phyloP scores from a whole-genome alignment of 2,888 invertebrate species.

The Epinotia bilunana region DNA sequence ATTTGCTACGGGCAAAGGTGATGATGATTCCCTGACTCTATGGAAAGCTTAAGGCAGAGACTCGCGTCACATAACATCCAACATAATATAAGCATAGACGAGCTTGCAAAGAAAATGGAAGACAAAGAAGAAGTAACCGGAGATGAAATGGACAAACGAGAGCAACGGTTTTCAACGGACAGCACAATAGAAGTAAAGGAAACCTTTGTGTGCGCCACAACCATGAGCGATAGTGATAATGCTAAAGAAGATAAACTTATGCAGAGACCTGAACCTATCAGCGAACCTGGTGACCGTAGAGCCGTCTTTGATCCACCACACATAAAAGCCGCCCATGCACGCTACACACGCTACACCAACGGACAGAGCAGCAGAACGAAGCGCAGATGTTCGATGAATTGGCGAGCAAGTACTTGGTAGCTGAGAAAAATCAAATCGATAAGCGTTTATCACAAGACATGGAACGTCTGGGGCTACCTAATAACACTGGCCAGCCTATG shows the following conservation, averaged over 20 bases:
- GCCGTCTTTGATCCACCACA: not conserved
- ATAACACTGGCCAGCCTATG: not conserved
- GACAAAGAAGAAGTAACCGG: constrained; percentile 58
- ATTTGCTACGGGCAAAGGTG: not conserved
- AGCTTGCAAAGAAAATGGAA: constrained; percentile 64
- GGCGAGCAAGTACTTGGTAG: constrained; percentile 49
- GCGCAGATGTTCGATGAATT: constrained; percentile 44
- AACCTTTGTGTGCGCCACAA: constrained; percentile 2
- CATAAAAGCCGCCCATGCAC: too few species aligned
- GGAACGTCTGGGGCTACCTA: constrained; percentile 21
- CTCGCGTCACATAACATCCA: constrained; percentile 40
- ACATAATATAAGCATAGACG: constrained; percentile 55
- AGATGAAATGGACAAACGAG: constrained; percentile 55
- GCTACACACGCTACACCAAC: not conserved
- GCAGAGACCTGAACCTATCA: not conserved
- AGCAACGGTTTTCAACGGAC: constrained; percentile 26
- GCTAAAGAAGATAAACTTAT: not conserved
- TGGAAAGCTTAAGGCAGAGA: constrained; percentile 24
- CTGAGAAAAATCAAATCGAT: constrained; percentile 48
- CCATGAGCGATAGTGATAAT: not conserved
- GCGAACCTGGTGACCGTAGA: not conserved
- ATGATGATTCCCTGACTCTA: not conserved
- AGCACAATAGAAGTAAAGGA: constrained; percentile 11
- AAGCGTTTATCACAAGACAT: constrained; percentile 49
- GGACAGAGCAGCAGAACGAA: not conserved